These are phyloP conservation scores for Boulengeromyrus knoepffleri DNA, from an alignment of 2,113 vertebrate species.

Conservation along the genomic window DNA sequence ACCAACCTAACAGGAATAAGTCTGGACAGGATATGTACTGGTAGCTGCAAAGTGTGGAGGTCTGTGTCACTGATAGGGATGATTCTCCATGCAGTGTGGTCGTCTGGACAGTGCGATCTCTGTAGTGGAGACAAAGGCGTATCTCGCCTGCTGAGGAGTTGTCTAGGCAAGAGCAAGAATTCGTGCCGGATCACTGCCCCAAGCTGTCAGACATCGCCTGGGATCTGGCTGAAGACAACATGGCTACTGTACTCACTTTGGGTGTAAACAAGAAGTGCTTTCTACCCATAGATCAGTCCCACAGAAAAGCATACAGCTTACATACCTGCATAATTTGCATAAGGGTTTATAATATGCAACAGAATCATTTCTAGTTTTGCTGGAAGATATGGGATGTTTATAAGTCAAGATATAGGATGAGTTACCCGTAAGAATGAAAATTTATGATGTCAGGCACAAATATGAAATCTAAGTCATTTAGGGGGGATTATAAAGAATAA, in stretches of 20 bases:
- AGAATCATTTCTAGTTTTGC: neutral
- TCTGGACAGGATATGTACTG: neutral
- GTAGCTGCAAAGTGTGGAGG: neutral
- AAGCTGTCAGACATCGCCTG: conserved; percentile 29
- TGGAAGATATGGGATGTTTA: neutral
- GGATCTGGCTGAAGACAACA: conserved; percentile 23
- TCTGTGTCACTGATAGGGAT: neutral
- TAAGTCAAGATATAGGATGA: neutral
- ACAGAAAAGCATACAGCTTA: neutral
- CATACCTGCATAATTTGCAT: neutral
- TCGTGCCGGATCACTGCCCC: conserved; percentile 33
- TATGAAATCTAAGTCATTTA: neutral
- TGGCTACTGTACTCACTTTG: conserved; percentile 16
- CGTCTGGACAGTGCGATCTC: conserved; percentile 29
- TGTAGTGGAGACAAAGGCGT: conserved; percentile 30
- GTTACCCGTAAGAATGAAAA: neutral
- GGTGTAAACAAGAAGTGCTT: conserved; percentile 9
- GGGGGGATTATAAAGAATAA: neutral
- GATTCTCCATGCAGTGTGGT: conserved; percentile 12
- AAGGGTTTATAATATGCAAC: neutral
- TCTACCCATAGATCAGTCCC: neutral
- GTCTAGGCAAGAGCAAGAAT: conserved; percentile 39
- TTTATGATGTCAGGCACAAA: neutral
- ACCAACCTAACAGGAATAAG: neutral
- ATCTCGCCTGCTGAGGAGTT: conserved; percentile 37